These are phyloP conservation scores for Oreohelix idahoensis DNA, from an alignment of 1,140 invertebrate species.

Conservation along the genomic window DNA sequence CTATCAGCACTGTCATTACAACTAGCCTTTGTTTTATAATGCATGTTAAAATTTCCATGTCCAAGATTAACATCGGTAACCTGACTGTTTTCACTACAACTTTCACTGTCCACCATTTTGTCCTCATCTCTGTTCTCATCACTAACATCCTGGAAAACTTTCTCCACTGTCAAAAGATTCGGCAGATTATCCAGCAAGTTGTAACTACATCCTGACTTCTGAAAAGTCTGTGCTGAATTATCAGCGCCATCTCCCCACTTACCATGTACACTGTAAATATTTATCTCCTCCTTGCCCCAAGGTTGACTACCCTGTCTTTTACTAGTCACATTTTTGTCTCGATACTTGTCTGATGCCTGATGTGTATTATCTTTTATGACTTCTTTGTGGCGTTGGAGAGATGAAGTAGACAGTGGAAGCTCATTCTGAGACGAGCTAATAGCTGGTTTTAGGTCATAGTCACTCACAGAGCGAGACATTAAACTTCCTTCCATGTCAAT, in stretches of 20 bases:
- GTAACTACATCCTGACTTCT: slow-evolving; percentile 3
- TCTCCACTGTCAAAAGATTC: slow-evolving; percentile 26
- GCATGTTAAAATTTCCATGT: not conserved
- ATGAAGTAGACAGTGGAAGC: not conserved
- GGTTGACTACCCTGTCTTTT: not conserved
- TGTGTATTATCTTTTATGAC: not conserved
- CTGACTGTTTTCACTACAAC: not conserved
- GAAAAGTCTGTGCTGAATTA: not conserved
- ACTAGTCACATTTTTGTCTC: not conserved
- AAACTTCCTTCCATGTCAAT: slow-evolving; percentile 18
- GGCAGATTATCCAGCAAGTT: slow-evolving; percentile 16
- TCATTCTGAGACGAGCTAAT: not conserved
- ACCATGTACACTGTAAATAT: not conserved
- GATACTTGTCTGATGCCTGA: not conserved
- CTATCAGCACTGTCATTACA: not conserved
- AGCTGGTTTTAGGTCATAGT: slow-evolving; percentile 17
- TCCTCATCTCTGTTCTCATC: not conserved
- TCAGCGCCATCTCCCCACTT: not conserved
- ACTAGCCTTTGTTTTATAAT: no score
- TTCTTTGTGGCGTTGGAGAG: not conserved
- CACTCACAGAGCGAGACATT: slow-evolving; percentile 9
- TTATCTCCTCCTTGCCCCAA: not conserved
- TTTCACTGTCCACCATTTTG: not conserved
- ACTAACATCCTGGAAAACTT: not conserved
- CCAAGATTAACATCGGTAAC: not conserved